phyloP scores from a whole-genome alignment of 2,113 vertebrate species.

The Phaetusa simplex region DNA sequence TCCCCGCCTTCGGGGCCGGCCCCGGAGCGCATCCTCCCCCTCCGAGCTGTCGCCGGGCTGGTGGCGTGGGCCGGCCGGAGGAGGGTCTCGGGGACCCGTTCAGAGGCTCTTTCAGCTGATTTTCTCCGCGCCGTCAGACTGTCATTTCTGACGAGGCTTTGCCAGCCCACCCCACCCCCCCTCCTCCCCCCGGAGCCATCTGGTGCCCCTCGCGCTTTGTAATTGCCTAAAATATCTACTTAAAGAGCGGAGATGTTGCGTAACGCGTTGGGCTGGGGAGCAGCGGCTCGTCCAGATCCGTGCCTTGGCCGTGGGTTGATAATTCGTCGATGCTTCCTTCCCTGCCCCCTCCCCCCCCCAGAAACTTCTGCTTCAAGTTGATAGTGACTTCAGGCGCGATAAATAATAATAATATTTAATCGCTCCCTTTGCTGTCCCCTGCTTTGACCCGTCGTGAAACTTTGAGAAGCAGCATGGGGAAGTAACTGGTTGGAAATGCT shows the following conservation, averaged over 20 bases:
- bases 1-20: background rate
- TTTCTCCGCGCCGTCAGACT: background rate
- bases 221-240: background rate
- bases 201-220: background rate
- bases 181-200: background rate
- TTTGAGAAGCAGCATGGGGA: background rate
- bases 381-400: background rate
- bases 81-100: fast-evolving
- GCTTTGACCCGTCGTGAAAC: fast-evolving
- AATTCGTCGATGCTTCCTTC: background rate
- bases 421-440: fast-evolving
- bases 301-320: too few species aligned
- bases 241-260: fast-evolving
- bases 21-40: too few species aligned
- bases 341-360: fast-evolving
- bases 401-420: fast-evolving
- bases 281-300: fast-evolving
- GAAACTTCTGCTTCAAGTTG: background rate
- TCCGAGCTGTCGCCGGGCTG: fast-evolving
- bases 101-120: background rate
- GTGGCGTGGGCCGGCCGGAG: background rate
- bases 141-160: background rate
- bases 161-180: fast-evolving
- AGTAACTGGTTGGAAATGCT: background rate
- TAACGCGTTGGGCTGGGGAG: background rate